Conservation (phyloP, 1,140 invertebrate genomes). For the Brachionus asplanchnoidis region DNA sequence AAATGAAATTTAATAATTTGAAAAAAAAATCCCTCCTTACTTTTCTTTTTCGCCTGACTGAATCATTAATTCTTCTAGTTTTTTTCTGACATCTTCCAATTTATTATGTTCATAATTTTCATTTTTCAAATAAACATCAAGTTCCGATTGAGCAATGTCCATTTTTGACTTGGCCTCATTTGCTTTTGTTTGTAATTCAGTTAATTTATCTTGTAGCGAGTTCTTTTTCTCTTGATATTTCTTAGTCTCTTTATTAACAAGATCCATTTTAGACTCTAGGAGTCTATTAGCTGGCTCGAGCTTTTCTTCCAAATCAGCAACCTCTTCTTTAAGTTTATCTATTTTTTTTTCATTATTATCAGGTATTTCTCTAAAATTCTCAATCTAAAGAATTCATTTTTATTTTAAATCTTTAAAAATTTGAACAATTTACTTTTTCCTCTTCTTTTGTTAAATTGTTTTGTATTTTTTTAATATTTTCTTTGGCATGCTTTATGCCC, state of each 20-base stretch:
- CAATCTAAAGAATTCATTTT: constrained; percentile 49
- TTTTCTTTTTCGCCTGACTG: constrained; percentile 49
- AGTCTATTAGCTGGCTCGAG: constrained; percentile 26
- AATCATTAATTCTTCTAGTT: constrained; percentile 49
- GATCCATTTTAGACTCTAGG: background rate
- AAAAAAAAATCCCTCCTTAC: constrained; percentile 42
- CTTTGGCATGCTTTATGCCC: constrained; percentile 56
- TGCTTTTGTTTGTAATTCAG: constrained; percentile 66
- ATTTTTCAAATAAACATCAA: constrained; percentile 72
- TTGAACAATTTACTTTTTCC: constrained; percentile 41
- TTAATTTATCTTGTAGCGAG: constrained; percentile 60
- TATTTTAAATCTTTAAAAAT: background rate
- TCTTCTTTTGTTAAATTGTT: constrained; percentile 53
- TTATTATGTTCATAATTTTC: constrained; percentile 72
- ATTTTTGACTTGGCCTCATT: constrained; percentile 69
- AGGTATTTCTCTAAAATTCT: constrained; percentile 62
- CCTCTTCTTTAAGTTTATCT: constrained; percentile 60
- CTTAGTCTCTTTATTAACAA: constrained; percentile 48
- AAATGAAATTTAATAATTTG: background rate
- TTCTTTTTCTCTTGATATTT: constrained; percentile 54
- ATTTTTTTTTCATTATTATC: constrained; percentile 69
- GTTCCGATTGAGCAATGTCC: constrained; percentile 71
- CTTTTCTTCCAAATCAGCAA: constrained; percentile 10
- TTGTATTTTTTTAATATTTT: constrained; percentile 54
- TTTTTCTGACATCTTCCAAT: constrained; percentile 63